Base-by-base conservation (phyloP, 2,113 vertebrate species). In the Nycticryphes semicollaris region DNA sequence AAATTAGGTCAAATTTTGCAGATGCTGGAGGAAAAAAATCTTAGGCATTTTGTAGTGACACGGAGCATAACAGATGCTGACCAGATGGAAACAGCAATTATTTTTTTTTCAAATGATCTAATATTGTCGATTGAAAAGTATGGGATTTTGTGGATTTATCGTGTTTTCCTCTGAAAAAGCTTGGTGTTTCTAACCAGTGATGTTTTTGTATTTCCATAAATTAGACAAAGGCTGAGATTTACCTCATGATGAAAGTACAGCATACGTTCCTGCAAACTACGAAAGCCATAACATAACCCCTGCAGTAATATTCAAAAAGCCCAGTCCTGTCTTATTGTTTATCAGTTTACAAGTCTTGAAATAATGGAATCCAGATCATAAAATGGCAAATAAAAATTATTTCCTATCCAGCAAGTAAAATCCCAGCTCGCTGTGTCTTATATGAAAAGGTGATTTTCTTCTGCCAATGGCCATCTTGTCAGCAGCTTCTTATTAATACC, bases 181-280 rank as follows among this genome's bases (percentile, higher is more conserved):
- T 75, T 93, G 30, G 66, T 77, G 12, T 5, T 78, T 88, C 60
- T 90, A 92, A 47, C 37, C 33, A 53, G 43, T 83, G 85, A 74
- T 77, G 12, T 73, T 88, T 96, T 90, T 90, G 76, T 76, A 47
- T 93, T 93, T 90, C 72, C 76, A 84, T 90, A 94, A 93, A 86
- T 94, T 94, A 88, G 37, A 56, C 45, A 60, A 93, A 91, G 39
- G 21, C 23, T 75, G 79, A 88, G 51, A 81, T 93, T 96, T 81
- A 86, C 56, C 47, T 89, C 3, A 1, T 10, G 21, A 64, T 64
- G 50, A 73, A 87, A 56, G 24, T 35, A 23, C 51, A 82, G 77
- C 30, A 47, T n/a, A 25, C 18, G 45, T 63, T 89, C 70, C 35
- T 66, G 28, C n/a, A 93, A 92, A 89, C 43, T 72, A 86, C 75